Percentiles rank a stretch among this genome's conserved stretches.
These are phyloP conservation scores for Xyrauchen texanus DNA, from an alignment of 2,113 vertebrate genomes.

Conservation along the genomic window DNA sequence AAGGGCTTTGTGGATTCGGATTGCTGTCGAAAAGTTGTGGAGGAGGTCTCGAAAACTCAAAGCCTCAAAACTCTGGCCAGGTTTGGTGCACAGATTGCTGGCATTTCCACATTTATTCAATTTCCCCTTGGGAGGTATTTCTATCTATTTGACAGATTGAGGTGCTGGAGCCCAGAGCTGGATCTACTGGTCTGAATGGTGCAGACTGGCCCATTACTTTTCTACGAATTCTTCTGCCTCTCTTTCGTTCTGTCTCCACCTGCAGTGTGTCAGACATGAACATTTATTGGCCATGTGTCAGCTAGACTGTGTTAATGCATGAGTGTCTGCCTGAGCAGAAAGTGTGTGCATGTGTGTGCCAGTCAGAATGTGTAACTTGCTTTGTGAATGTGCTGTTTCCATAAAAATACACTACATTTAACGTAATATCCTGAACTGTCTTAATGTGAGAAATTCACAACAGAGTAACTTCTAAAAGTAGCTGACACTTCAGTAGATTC, in stretches of 20 bases:
- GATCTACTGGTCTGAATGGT: constrained; percentile 54
- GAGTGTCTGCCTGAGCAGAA: too few relatives aligned
- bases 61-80: constrained; percentile 48
- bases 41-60: constrained; percentile 39
- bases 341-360: too few relatives aligned
- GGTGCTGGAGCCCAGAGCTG: constrained; percentile 28
- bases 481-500: too few relatives aligned
- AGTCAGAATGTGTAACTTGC: too few relatives aligned
- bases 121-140: constrained; percentile 19
- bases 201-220: background rate
- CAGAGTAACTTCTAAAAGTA: too few relatives aligned
- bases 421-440: too few relatives aligned
- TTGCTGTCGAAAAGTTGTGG: constrained; percentile 4
- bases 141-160: constrained; percentile 26
- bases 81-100: constrained; percentile 42
- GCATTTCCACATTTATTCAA: constrained; percentile 47
- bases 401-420: too few relatives aligned
- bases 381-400: too few relatives aligned
- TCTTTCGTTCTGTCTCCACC: background rate
- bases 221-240: background rate
- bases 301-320: constrained; percentile 4
- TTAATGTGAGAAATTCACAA: too few relatives aligned
- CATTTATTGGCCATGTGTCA: constrained; percentile 44
- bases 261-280: background rate
- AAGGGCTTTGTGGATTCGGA: constrained; percentile 58